phyloP scores from a whole-genome alignment of 2,888 invertebrate species.

The Conchocele bisecta region DNA sequence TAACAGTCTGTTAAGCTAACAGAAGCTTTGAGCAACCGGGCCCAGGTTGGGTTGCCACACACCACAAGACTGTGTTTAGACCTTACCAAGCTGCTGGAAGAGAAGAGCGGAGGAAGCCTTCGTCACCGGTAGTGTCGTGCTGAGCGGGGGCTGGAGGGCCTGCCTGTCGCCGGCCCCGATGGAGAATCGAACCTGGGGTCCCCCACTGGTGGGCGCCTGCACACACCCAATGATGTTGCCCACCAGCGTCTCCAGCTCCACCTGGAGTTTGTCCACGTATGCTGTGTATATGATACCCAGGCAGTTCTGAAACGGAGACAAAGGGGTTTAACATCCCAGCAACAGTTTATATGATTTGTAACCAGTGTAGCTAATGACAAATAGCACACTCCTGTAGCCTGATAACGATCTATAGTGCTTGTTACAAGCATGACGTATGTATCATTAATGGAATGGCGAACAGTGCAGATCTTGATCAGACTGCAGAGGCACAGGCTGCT shows the following conservation, averaged over 20 bases:
- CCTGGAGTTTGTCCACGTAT: constrained; percentile 89
- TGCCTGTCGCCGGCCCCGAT: constrained; percentile 98
- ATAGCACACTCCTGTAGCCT: no score
- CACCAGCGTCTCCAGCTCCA: constrained; percentile 92
- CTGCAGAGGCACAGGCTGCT: no score
- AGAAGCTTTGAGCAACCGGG: background rate
- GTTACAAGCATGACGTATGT: no score
- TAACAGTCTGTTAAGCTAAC: no score
- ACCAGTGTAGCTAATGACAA: no score
- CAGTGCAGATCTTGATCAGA: no score
- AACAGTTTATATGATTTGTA: no score
- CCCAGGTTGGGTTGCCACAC: background rate
- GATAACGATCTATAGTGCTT: no score
- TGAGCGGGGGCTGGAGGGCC: constrained; percentile 95
- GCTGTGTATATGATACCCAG: constrained; percentile 98
- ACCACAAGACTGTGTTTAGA: background rate
- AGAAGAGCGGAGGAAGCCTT: constrained; percentile 93
- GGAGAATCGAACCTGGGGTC: constrained; percentile 97
- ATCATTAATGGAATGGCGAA: no score
- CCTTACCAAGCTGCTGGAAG: constrained; percentile 90
- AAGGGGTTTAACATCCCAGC: no score
- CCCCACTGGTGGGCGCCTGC: constrained; percentile 93
- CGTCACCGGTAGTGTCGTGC: constrained; percentile 94
- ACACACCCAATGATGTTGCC: constrained; percentile 98
- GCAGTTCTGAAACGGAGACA: constrained; percentile 89